Base-by-base conservation (phyloP, 2,113 vertebrate genomes). In the Cephalopterus ornatus region DNA sequence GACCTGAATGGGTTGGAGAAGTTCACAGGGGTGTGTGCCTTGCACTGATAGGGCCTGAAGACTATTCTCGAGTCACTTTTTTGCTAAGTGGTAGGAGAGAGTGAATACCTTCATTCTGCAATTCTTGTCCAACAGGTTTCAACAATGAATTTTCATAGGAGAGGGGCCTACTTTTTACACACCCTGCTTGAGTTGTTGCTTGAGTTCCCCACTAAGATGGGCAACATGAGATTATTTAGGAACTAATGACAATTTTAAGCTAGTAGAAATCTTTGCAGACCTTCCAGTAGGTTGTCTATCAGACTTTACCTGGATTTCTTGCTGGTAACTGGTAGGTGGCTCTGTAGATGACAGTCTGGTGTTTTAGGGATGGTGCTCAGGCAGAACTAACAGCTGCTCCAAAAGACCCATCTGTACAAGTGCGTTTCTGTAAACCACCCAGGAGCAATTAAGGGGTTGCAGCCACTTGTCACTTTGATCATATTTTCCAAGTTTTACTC, bases 401-500 rank as follows among this genome's bases (percentile, higher is more conserved):
- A 78, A 73, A 87, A 59, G 12, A 12, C 30, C 30, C 19, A 4
- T 67, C 19, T 78, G 73, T 89, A 49, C 35, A 75, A 91, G 4
- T 19, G 10, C 14, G 8, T 65, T 78, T 82, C 44, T 1, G 5
- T 61, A 84, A 95, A 77, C 17, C 28, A 52, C 20, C 2, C 24
- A 71, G 61, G 30, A 90, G 14, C 20, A 11, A n/a, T 23, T 27
- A 50, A 18, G 30, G 83, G 33, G n/a, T 71, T 92, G 33, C 61
- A 81, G 9, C 16, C 44, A 59, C 67, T 96, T 91, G 23, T 65
- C 65, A n/a, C 44, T 76, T 89, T 78, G 50, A 75, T 74, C 4
- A 4, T 76, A 27, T 86, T 88, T 85, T 96, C 49, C 55, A 20
- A 35, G 39, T 92, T 96, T 90, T 93, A 92, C 59, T 92, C 82